These are phyloP conservation scores for Stomorhina lunata DNA, from an alignment of 2,888 invertebrate species.

Conservation along the genomic window DNA sequence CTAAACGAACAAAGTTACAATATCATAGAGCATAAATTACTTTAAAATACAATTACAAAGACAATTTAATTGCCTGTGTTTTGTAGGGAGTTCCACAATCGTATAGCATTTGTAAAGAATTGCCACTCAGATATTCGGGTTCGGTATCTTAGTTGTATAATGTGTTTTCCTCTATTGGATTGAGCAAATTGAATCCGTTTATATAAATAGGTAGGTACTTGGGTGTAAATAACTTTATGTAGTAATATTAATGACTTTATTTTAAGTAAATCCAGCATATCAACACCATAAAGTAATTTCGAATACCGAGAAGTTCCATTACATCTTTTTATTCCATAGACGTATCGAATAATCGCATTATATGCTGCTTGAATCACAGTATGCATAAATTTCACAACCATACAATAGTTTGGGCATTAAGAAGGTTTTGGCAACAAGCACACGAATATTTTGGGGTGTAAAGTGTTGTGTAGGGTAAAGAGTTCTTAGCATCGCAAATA, in stretches of 20 bases:
- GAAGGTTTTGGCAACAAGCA: background rate
- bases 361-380: background rate
- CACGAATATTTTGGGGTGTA: background rate
- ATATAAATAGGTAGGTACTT: background rate
- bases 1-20: no score
- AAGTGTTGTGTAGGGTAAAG: background rate
- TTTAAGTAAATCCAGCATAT: background rate
- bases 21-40: no score
- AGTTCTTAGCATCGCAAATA: background rate
- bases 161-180: background rate
- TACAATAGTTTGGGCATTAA: background rate
- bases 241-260: background rate
- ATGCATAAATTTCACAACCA: background rate
- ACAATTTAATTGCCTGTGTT: background rate
- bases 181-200: background rate
- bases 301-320: background rate
- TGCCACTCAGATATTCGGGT: no score
- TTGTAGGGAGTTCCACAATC: no score
- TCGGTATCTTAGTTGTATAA: no score
- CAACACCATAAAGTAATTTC: no score
- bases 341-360: background rate
- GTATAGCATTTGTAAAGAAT: no score
- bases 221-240: background rate
- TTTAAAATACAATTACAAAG: no score
- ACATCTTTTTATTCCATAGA: background rate